Base-by-base conservation (phyloP, 2,797 vertebrate species). In the Columba guinea region DNA sequence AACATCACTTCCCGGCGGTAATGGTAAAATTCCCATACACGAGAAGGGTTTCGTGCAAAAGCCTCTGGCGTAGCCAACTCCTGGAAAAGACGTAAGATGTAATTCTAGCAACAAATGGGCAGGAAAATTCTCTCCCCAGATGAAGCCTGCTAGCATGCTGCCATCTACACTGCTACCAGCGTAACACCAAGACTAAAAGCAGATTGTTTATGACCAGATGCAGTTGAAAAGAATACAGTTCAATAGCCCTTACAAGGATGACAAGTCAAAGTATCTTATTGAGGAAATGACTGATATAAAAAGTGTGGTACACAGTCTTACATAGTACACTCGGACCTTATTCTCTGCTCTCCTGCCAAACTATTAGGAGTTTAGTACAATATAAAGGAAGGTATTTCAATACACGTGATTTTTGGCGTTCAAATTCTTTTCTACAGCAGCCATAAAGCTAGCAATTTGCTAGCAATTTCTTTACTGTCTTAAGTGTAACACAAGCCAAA, bases 21-120 rank as follows among this genome's bases (percentile, higher is more conserved):
- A 75, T 99, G 99, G 97, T 99, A 99, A 90, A 99, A 99, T 91
- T 99, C 99, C 99, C 99, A 99, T 17, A 99, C 99, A 1, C 98
- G 98, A 5, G 99, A 99, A 0, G 99, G 98, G 95, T 98, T 98
- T 37, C 98, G 98, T 1, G 98, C 98, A 96, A 99, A 99, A 77
- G 99, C 98, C 94, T 98, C 98, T 0, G 99, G 99, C 4, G 99
- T 99, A 9, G 99, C 99, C 93, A 99, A 93, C 76, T 99, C 99
- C 99, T 99, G 94, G 30, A 83, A 93, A 60, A 65, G 20, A 82
- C 0, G 1, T 0, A 65, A 56, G 9, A 9, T 8, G 27, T 69
- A 7, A 4, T 62, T 65, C 58, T 14, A 18, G 35, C 41, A 18
- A 16, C 0, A 0, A 23, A 56, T 58, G 16, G 49, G 58, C 26